Conservation (phyloP, 2,797 vertebrate genomes). For the Semaprochilodus insignis region DNA sequence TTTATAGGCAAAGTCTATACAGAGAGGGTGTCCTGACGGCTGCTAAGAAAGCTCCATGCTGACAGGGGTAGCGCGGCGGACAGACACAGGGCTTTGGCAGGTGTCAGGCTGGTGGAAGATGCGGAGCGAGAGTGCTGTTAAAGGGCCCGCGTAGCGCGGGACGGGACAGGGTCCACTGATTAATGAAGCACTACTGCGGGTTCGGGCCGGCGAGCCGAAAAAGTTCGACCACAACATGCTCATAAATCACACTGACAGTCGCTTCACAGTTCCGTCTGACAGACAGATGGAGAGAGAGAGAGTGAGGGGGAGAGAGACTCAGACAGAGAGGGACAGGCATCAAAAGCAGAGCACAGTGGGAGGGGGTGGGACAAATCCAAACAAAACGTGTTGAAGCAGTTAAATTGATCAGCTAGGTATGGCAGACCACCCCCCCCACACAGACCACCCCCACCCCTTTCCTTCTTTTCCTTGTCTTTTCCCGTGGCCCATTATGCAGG, state of each 20-base stretch:
- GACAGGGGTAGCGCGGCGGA: conserved; percentile 36
- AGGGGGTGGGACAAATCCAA: conserved; percentile 82
- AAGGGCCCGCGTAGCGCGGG: conserved; percentile 70
- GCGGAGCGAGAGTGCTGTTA: conserved; percentile 77
- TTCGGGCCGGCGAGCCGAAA: conserved; percentile 84
- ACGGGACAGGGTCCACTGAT: conserved; percentile 76
- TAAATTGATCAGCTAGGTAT: conserved; percentile 90
- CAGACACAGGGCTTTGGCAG: conserved; percentile 45
- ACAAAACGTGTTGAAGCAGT: conserved; percentile 87
- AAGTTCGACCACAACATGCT: conserved; percentile 85
- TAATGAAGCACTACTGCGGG: conserved; percentile 89
- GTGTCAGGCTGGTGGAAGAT: conserved; percentile 70
- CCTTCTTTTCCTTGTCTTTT: conserved; percentile 72
- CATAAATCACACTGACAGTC: conserved; percentile 98
- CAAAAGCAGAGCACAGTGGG: conserved; percentile 49
- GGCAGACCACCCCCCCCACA: conserved; percentile 66
- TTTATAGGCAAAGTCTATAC: neutral
- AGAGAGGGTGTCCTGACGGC: conserved; percentile 28
- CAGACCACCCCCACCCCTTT: neutral
- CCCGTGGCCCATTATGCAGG: conserved; percentile 93
- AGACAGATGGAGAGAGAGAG: conserved; percentile 48
- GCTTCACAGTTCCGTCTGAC: conserved; percentile 69
- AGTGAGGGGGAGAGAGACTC: conserved; percentile 19
- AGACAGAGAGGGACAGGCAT: conserved; percentile 47
- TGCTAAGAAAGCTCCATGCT: conserved; percentile 31